A percentile compares a stretch with the other conserved stretches of the same genome.
phyloP scores from a whole-genome alignment of 2,888 invertebrate species.

The Pterobdella sp. region DNA sequence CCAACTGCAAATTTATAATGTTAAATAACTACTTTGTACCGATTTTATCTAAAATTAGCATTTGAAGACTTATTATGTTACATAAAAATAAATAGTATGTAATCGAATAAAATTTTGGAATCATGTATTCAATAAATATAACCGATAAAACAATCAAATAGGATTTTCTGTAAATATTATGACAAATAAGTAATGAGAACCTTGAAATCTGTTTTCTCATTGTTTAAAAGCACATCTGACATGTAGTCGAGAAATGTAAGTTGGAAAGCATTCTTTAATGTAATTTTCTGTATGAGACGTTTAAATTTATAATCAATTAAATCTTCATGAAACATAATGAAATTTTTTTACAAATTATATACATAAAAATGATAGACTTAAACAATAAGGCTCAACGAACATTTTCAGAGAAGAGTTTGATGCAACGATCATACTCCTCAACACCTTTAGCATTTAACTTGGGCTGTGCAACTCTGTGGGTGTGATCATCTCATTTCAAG shows the following conservation, averaged over 20 bases:
- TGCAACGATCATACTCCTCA: slow-evolving; percentile 3
- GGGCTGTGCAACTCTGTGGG: not conserved
- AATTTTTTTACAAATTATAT: not conserved
- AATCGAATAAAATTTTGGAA: not conserved
- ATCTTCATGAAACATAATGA: not conserved
- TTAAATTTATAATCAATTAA: not conserved
- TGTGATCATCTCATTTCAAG: too few species aligned
- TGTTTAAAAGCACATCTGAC: slow-evolving; percentile 65
- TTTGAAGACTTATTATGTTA: too few species aligned
- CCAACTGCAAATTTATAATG: slow-evolving; percentile 56
- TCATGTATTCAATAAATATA: not conserved
- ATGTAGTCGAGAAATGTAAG: slow-evolving; percentile 78
- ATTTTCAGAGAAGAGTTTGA: slow-evolving; percentile 15
- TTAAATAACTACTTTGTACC: too few species aligned
- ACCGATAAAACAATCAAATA: not conserved
- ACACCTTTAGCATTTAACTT: not conserved
- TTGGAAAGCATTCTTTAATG: slow-evolving; percentile 78
- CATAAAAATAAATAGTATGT: not conserved
- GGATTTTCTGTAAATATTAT: not conserved
- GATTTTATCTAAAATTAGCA: too few species aligned
- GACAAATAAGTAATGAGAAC: slow-evolving; percentile 49
- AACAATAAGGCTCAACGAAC: not conserved
- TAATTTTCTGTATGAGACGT: slow-evolving; percentile 66
- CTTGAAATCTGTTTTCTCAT: slow-evolving; percentile 63
- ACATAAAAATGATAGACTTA: not conserved